These are phyloP conservation scores for Ophion ventricosus DNA, from an alignment of 2,888 invertebrate genomes.

Conservation along the genomic window DNA sequence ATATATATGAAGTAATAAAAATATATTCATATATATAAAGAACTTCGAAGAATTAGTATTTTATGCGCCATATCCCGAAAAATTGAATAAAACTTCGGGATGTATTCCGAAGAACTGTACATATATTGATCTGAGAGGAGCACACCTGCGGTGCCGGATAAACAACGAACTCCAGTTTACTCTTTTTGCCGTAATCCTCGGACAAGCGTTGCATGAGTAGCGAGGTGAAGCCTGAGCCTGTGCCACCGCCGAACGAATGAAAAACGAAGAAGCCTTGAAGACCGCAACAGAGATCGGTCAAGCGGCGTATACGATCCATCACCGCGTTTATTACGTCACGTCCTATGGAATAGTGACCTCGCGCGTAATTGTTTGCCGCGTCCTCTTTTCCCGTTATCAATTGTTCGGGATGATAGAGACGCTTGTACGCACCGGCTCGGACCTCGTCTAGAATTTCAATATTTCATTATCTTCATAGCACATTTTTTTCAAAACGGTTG, in stretches of 20 bases:
- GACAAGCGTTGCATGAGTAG: slow-evolving; percentile 96
- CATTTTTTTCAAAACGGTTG: neutral
- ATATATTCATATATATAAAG: neutral
- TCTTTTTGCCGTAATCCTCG: slow-evolving; percentile 97
- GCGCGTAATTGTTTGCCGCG: slow-evolving; percentile 96
- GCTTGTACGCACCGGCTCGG: slow-evolving; percentile 92
- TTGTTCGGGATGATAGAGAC: slow-evolving; percentile 95
- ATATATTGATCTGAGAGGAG: neutral
- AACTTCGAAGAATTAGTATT: neutral
- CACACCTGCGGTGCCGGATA: slow-evolving; percentile 96
- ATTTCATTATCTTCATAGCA: neutral
- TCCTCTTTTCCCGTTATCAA: slow-evolving; percentile 96
- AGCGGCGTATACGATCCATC: slow-evolving; percentile 91
- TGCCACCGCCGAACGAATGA: slow-evolving; percentile 96
- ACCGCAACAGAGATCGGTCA: slow-evolving; percentile 94
- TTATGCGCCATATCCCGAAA: neutral
- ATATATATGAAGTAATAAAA: neutral
- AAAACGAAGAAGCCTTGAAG: slow-evolving; percentile 95
- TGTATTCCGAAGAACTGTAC: neutral
- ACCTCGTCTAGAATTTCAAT: slow-evolving; percentile 87
- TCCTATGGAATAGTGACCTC: slow-evolving; percentile 97
- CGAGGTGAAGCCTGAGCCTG: slow-evolving; percentile 96
- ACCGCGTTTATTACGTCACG: slow-evolving; percentile 94
- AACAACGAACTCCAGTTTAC: slow-evolving; percentile 96
- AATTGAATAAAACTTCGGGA: neutral